Evolutionary conservation across 30 jellyfish, hydroid and myxozoan species (phyloP).

Genomic region (Aurelia sp.): DNA sequence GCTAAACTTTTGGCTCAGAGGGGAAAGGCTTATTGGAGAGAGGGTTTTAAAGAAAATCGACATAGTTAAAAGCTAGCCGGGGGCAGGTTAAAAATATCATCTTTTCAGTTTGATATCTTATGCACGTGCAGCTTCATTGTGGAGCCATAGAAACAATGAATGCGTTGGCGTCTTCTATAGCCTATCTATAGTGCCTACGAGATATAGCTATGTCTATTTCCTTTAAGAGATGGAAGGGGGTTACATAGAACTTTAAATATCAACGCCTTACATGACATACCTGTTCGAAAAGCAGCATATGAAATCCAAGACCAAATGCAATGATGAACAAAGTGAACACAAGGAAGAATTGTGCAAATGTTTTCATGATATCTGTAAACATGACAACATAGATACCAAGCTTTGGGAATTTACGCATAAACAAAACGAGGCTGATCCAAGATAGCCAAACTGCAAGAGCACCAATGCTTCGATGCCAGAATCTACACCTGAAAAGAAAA

Average conservation of each 20-base stretch:
- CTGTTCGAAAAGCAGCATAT: constrained; percentile 87
- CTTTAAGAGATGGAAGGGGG: background rate
- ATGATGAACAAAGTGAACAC: constrained; percentile 90
- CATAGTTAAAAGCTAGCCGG: too few species aligned
- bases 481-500: constrained; percentile 68
- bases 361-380: constrained; percentile 95
- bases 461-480: constrained; percentile 96
- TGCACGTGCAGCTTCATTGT: too few species aligned
- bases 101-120: too few species aligned
- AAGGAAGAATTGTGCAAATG: constrained; percentile 94
- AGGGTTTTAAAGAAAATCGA: too few species aligned
- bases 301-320: constrained; percentile 99
- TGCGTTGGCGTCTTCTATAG: too few species aligned
- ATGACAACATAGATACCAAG: constrained; percentile 99
- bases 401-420: constrained; percentile 97
- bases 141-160: too few species aligned
- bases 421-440: constrained; percentile 95
- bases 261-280: constrained; percentile 8
- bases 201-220: too few species aligned
- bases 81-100: too few species aligned
- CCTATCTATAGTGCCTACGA: too few species aligned
- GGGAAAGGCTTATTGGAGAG: too few species aligned
- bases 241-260: too few species aligned
- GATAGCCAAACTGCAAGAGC: constrained; percentile 98
- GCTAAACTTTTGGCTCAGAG: too few species aligned